Evolutionary conservation across 2,113 vertebrate species (phyloP).

Genomic region (Puffinus mauretanicus): DNA sequence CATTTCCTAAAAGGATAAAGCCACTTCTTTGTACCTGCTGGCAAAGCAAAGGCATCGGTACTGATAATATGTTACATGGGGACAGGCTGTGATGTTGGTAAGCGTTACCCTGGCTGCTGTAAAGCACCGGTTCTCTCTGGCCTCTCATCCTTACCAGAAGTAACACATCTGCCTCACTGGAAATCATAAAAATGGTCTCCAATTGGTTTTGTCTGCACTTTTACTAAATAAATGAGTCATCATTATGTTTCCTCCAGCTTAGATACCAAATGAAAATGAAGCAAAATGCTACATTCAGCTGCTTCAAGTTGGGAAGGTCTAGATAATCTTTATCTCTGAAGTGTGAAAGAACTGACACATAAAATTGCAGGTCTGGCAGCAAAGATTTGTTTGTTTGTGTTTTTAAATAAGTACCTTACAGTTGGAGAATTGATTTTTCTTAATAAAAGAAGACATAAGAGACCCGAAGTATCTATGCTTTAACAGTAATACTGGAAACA

Average conservation of each 20-base stretch:
- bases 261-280: not conserved
- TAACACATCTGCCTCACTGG: not conserved
- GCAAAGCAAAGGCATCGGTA: not conserved
- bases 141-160: not conserved
- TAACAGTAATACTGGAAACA: not conserved
- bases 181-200: not conserved
- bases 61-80: accelerated
- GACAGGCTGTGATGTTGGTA: not conserved
- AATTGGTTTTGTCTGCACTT: not conserved
- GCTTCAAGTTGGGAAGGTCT: not conserved
- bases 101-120: not conserved
- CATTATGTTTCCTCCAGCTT: not conserved
- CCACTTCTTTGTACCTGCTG: not conserved
- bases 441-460: not conserved
- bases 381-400: not conserved
- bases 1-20: not conserved
- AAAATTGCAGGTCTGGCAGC: not conserved
- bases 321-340: not conserved
- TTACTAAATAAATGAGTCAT: not conserved
- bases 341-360: not conserved
- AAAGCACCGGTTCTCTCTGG: not conserved
- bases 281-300: not conserved
- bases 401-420: not conserved
- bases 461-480: not conserved
- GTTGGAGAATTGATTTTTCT: not conserved